Evolutionary conservation across 2,113 vertebrate genomes (phyloP).

Genomic region (Pristiophorus japonicus): DNA sequence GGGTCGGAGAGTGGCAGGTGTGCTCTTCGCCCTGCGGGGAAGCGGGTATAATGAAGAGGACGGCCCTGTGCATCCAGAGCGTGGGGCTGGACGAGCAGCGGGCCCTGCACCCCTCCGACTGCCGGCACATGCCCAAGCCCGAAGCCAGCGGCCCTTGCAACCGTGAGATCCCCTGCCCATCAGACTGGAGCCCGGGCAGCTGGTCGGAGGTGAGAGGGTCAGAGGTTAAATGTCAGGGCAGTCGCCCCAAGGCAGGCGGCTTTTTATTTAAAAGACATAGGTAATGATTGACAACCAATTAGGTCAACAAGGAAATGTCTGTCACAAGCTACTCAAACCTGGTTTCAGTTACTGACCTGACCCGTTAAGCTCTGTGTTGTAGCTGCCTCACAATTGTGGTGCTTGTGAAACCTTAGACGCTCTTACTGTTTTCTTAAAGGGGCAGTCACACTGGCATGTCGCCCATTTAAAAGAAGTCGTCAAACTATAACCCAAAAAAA

Average conservation of each 20-base stretch:
- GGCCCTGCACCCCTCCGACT: slow-evolving; percentile 60
- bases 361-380: neutral
- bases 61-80: slow-evolving; percentile 76
- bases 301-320: slow-evolving; percentile 9
- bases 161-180: slow-evolving; percentile 65
- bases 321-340: neutral
- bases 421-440: neutral
- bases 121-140: slow-evolving; percentile 67
- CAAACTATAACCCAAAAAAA: neutral
- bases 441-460: neutral
- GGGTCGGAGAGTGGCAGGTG: slow-evolving; percentile 79
- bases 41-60: slow-evolving; percentile 60
- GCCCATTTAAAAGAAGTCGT: neutral
- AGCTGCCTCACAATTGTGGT: neutral
- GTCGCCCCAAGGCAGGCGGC: neutral
- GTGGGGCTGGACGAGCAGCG: slow-evolving; percentile 73
- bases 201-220: slow-evolving; percentile 75
- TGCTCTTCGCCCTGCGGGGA: slow-evolving; percentile 74
- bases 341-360: neutral
- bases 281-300: neutral
- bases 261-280: neutral
- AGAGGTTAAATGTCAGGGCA: neutral
- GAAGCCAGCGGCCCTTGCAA: slow-evolving; percentile 59
- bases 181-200: slow-evolving; percentile 68
- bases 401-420: neutral